phyloP scores from a whole-genome alignment of 2,888 invertebrate genomes.

The Elmis aenea region DNA sequence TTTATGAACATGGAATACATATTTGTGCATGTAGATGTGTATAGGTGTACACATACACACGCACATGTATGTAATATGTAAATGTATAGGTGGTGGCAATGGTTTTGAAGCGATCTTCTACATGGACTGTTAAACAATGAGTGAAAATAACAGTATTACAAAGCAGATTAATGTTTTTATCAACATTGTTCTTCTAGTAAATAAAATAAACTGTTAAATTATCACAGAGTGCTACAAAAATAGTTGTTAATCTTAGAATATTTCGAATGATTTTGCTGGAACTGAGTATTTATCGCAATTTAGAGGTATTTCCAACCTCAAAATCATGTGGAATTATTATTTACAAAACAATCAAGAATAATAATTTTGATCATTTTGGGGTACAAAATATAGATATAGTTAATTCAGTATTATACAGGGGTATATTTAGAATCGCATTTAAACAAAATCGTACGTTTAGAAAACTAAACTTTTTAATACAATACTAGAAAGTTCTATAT shows the following conservation, averaged over 20 bases:
- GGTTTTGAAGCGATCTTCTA: no score
- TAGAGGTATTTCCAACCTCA: conserved; percentile 10
- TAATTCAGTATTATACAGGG: conserved; percentile 18
- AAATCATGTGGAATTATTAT: conserved; percentile 14
- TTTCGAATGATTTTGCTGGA: conserved; percentile 14
- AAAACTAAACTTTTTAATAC: conserved; percentile 30
- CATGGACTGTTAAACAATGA: no score
- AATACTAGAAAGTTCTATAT: no score
- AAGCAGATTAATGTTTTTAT: no score
- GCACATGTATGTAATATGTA: no score
- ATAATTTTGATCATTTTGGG: conserved; percentile 15
- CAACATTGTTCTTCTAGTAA: no score
- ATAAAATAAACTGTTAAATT: no score
- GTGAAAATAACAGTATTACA: no score
- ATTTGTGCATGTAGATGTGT: no score
- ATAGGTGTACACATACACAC: no score
- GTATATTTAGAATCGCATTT: conserved; percentile 12
- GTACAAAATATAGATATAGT: conserved; percentile 13
- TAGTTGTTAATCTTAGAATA: conserved; percentile 10
- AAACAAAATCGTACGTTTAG: conserved; percentile 8
- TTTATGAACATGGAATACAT: no score
- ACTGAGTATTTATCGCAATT: conserved; percentile 7
- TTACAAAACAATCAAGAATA: conserved; percentile 14
- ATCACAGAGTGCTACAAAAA: conserved; percentile 14
- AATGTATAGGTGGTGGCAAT: no score